phyloP scores from a whole-genome alignment of 2,113 vertebrate species.

The Ascaphus truei region DNA sequence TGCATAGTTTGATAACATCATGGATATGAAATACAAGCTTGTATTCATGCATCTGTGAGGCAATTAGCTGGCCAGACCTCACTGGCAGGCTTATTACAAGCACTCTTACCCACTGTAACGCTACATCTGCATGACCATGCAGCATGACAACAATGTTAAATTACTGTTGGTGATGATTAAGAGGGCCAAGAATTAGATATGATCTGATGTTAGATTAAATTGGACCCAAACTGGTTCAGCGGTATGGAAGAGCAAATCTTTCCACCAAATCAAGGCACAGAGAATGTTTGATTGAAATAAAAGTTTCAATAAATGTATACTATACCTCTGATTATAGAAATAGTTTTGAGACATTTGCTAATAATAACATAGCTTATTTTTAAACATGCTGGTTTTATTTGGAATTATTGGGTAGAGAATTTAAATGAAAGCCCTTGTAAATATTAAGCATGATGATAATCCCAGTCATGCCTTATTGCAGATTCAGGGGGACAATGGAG shows the following conservation, averaged over 20 bases:
- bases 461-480: too few relatives aligned
- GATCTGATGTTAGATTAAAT: slow-evolving; percentile 15
- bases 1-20: not conserved
- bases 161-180: not conserved
- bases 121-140: not conserved
- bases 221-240: slow-evolving; percentile 13
- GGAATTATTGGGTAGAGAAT: too few relatives aligned
- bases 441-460: too few relatives aligned
- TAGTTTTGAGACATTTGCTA: too few relatives aligned
- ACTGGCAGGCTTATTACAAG: not conserved
- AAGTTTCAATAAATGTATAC: not conserved
- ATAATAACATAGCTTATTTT: not conserved
- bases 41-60: slow-evolving; percentile 6
- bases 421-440: too few relatives aligned
- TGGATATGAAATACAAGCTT: slow-evolving; percentile 15
- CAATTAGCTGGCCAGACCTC: slow-evolving; percentile 19
- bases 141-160: not conserved
- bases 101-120: not conserved
- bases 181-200: not conserved
- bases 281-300: not conserved
- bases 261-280: not conserved
- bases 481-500: too few relatives aligned
- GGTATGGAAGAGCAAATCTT: not conserved
- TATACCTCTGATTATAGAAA: too few relatives aligned
- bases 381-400: not conserved